Percentiles rank a stretch among this genome's conserved stretches.
These are phyloP conservation scores for Pleuronectes platessa DNA, from an alignment of 2,113 vertebrate genomes.

Conservation along the genomic window DNA sequence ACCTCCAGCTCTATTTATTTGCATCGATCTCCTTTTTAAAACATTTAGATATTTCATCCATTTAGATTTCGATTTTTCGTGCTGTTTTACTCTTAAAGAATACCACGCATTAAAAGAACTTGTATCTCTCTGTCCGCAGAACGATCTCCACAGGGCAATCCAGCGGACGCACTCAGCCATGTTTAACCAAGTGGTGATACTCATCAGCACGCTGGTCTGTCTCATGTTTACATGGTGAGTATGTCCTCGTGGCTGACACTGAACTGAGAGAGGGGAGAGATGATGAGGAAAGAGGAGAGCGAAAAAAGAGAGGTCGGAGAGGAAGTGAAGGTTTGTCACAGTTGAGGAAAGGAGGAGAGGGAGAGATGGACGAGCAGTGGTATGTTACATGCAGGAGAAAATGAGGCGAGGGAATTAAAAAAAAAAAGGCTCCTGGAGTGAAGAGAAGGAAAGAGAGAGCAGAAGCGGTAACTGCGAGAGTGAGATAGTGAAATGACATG, in stretches of 20 bases:
- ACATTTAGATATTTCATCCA: neutral
- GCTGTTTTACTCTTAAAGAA: neutral
- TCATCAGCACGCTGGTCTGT: slow-evolving; percentile 87
- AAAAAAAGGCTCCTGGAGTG: slow-evolving; percentile 22
- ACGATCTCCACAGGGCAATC: slow-evolving; percentile 86
- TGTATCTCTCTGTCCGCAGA: slow-evolving; percentile 67
- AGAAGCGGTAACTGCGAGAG: slow-evolving; percentile 24
- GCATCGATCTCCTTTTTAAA: too few species aligned
- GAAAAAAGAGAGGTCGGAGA: slow-evolving; percentile 11
- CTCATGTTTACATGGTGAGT: slow-evolving; percentile 89
- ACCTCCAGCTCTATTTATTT: slow-evolving; percentile 8
- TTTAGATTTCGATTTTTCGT: neutral
- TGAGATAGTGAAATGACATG: slow-evolving; percentile 59
- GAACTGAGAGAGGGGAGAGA: neutral
- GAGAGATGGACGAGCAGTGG: slow-evolving; percentile 2
- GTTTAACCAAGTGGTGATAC: slow-evolving; percentile 90
- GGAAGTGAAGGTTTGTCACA: slow-evolving; percentile 11
- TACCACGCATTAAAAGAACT: neutral
- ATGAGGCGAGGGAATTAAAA: neutral
- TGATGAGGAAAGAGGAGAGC: neutral
- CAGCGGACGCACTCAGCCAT: slow-evolving; percentile 88
- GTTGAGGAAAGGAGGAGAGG: neutral
- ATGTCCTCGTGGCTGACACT: slow-evolving; percentile 39
- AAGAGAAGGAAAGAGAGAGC: slow-evolving; percentile 18
- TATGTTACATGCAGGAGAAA: neutral